Base-by-base conservation (phyloP, 2,113 vertebrate genomes). In the Corythornis vintsioides region DNA sequence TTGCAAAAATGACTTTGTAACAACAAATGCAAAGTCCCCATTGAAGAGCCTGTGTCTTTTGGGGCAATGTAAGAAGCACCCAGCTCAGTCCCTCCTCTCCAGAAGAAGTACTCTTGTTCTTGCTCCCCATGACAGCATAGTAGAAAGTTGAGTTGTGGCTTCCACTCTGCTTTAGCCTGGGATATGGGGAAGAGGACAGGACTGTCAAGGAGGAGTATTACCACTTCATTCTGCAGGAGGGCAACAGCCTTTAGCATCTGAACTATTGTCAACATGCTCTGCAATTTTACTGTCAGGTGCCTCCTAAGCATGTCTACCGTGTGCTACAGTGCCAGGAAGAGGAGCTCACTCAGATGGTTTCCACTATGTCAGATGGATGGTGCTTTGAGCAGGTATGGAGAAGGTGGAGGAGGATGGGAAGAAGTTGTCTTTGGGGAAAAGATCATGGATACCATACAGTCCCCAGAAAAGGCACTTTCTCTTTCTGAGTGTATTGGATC, bases 331-430 rank as follows among this genome's bases (percentile, higher is more conserved):
- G 98, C 80, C 99, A 99, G 97, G 99, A 99, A 96, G 99, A 99
- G 95, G 99, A 99, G 94, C 98, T 99, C 83, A 99, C 99, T 17
- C 99, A 99, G 97, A 99, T 99, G 99, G 99, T 99, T 72, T 99
- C 99, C 96, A 99, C 99, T 26, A 99, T 99, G 99, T 99, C 99
- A 0, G 99, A 99, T 28, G 99, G 99, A 97, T 99, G 99, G 99
- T 97, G 99, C 97, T 99, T 99, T 93, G 99, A 99, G 97, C 99
- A 99, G 99, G 99, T 99, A 96, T 35, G 90, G 63, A 31, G 48
- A 73, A 29, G n/a, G 50, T 10, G 92, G 63, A 67, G 16, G 22
- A 63, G 24, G 6, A 5, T 72, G 72, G 72, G 35, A 56, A 83
- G 53, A 43, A 64, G 20, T 15, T 67, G 28, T 33, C 15, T 89